Base-by-base conservation (phyloP, 2,888 invertebrate genomes). In the Lysandra coridon region DNA sequence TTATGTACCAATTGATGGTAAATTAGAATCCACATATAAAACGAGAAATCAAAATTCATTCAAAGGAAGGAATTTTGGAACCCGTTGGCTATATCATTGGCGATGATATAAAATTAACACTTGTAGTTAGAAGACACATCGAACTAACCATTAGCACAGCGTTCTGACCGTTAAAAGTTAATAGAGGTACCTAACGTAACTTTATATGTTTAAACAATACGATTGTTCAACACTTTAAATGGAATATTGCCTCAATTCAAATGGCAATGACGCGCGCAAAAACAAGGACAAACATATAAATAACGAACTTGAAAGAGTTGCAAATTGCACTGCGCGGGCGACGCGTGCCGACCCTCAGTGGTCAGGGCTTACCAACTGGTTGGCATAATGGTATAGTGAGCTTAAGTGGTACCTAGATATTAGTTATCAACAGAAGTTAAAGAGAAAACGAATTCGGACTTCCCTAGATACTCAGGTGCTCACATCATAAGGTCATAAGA, bases 321-420 rank as follows among this genome's bases (percentile, higher is more conserved):
- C 86, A 86, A 86, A 87, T 87, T 85, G 86, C 83, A 85, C 85
- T 84, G 86, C 83, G 85, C 84, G 86, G 85, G 85, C 88, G 91
- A 89, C 92, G 89, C 92, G 92, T 91, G 92, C 92, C 89, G 86
- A 80, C 83, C 85, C 87, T 84, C 81, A 80, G 79, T 73, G 78
- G 23, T n/a, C 73, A 89, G 90, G 86, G 80, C 82, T 83, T 78
- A n/a, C 4, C 78, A 87, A 89, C 88, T 81, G 81, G 84, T 82
- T 73, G 73, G 40, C 17, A 33, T 77, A 14, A 64, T 12, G 64
- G 64, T 30, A 30, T 30, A 64, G 30, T 12, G 3, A 64, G 62
- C 10, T 23, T 64, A 64, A 62, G 23, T 1, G 23, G 49, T 49
- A 23, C 23, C 23, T 23, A 49, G 49, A 49, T 49, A 10, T 10